Evolutionary conservation across 2,888 invertebrate species (phyloP), one percentile per base, ranked within the genome.

Genomic region (Cosmia trapezina): DNA sequence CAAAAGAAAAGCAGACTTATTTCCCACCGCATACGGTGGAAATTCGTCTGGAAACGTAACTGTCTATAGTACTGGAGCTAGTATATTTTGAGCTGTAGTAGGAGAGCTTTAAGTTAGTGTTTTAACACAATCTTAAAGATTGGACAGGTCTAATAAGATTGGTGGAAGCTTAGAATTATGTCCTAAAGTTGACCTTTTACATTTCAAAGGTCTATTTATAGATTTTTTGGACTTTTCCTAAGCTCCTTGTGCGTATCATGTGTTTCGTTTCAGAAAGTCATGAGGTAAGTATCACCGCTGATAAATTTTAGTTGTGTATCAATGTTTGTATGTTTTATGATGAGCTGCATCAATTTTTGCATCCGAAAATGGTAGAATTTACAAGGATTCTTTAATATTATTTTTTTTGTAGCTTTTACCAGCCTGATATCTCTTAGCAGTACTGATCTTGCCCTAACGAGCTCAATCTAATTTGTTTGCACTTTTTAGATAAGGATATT

Each of bases 1-100:
- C 0, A n/a, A 53, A 49, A 41, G 12, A 78, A 69, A 75, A 45
- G 1, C 22, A 47, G 17, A 17, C 33, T 33, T 81, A 33, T 17
- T 0, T 0, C 0, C 0, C 0, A 0, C 0, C 0, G 0, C 0
- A 17, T 59, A 70, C 51, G 22, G 33, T 28, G 59, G 4, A 49
- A 54, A 73, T 22, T 68, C 9, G n/a, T 41, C 4, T 68, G 45
- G 11, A 22, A 8, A 51, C 14, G 8, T 5, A 0, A 37, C 1
- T 3, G 12, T 53, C 5, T 54, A 14, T 33, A 37, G 54, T 47
- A 43, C 19, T 61, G 43, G 43, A 62, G 53, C 56, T 68, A 76
- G 60, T 80, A 45, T 68, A 80, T 47, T 57, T 76, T 33, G 64
- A 62, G 54, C 72, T 68, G 2, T 45, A 57, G 47, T n/a, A 41